Evolutionary conservation across 2,797 vertebrate genomes (phyloP).

Genomic region (Diplodus puntazzo): DNA sequence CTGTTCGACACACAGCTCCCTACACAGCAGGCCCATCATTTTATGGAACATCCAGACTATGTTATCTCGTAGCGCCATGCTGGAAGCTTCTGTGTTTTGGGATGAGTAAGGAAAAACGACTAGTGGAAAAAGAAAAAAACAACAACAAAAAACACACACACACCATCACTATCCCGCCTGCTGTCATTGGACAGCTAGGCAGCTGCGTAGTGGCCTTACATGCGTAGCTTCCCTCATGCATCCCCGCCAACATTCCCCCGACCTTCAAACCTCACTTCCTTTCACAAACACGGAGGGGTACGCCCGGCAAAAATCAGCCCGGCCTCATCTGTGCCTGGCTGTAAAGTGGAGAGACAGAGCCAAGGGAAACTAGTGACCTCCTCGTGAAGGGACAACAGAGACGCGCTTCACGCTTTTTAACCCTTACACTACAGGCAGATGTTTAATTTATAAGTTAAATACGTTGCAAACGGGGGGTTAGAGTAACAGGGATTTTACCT

Average conservation of each 20-base stretch:
- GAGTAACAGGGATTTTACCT: slow-evolving; percentile 1
- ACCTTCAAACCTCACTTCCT: slow-evolving; percentile 82
- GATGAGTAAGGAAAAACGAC: slow-evolving; percentile 54
- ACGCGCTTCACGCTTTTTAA: slow-evolving; percentile 47
- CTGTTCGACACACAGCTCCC: slow-evolving; percentile 37
- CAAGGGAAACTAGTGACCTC: slow-evolving; percentile 66
- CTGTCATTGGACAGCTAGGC: slow-evolving; percentile 31
- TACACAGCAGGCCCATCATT: slow-evolving; percentile 17
- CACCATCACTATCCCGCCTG: slow-evolving; percentile 18
- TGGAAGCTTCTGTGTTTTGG: slow-evolving; percentile 57
- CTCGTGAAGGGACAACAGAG: slow-evolving; percentile 35
- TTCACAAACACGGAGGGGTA: slow-evolving; percentile 66
- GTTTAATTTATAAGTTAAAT: background rate
- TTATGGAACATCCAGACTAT: slow-evolving; percentile 34
- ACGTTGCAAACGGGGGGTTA: background rate
- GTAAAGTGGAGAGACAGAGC: slow-evolving; percentile 53
- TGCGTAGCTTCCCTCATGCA: slow-evolving; percentile 61
- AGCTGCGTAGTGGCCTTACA: slow-evolving; percentile 33
- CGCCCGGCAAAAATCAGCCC: slow-evolving; percentile 28
- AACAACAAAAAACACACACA: background rate
- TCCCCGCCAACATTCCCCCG: slow-evolving; percentile 66
- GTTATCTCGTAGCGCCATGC: slow-evolving; percentile 60
- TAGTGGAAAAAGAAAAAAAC: background rate
- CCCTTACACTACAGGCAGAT: slow-evolving; percentile 12
- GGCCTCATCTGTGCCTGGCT: slow-evolving; percentile 44